Evolutionary conservation across 2,797 vertebrate genomes (phyloP).

Genomic region (Tinamus major): DNA sequence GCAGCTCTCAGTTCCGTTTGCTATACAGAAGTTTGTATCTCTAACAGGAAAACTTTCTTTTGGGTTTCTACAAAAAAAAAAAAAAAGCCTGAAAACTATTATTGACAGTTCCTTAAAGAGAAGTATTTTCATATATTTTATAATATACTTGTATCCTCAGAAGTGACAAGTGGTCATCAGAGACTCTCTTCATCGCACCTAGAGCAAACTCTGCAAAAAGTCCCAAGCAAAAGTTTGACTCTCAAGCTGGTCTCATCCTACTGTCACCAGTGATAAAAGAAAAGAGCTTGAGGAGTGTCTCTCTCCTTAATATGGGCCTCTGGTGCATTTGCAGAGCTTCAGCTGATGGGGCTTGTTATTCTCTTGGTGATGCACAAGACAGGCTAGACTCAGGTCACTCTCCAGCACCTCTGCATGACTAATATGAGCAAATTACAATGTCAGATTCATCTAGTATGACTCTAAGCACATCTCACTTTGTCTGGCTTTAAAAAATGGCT

Average conservation of each 20-base stretch:
- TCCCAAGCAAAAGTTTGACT: not conserved
- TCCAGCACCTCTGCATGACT: not conserved
- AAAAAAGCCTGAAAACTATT: not conserved
- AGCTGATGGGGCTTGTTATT: not conserved
- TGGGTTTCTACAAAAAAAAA: not conserved
- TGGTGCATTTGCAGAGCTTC: not conserved
- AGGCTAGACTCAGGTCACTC: not conserved
- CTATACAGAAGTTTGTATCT: not conserved
- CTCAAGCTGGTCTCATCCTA: not conserved
- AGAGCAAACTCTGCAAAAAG: not conserved
- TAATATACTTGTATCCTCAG: not conserved
- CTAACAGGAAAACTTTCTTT: too few relatives aligned
- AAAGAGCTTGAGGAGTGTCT: not conserved
- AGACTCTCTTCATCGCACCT: not conserved
- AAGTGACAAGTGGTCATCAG: accelerated
- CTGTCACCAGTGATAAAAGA: not conserved
- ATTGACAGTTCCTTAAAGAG: not conserved
- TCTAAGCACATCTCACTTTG: not conserved
- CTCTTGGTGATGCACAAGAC: not conserved
- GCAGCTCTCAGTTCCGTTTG: not conserved
- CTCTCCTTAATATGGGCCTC: accelerated
- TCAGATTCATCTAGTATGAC: not conserved
- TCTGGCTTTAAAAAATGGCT: not conserved
- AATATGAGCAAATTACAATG: accelerated
- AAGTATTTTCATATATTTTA: not conserved